phyloP scores from a whole-genome alignment of 2,888 invertebrate species.

The Deilephila elpenor region DNA sequence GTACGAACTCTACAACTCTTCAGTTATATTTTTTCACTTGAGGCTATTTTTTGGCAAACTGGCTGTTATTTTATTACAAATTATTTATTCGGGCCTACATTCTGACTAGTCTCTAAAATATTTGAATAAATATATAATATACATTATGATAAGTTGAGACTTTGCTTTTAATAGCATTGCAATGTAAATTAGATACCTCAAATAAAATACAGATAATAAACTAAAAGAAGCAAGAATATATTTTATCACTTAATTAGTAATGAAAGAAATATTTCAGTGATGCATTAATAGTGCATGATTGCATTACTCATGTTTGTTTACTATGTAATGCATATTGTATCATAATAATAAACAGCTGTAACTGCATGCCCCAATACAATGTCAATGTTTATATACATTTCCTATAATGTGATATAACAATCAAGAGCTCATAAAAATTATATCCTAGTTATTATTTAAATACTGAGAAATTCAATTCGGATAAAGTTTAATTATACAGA shows the following conservation, averaged over 20 bases:
- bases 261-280: slow-evolving; percentile 38
- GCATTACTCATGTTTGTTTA: slow-evolving; percentile 74
- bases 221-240: not conserved
- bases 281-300: slow-evolving; percentile 35
- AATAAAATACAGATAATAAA: not conserved
- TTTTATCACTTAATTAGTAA: slow-evolving; percentile 38
- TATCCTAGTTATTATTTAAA: not conserved
- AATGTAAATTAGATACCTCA: slow-evolving; percentile 7
- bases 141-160: not conserved
- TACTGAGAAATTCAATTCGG: not conserved
- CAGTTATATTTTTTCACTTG: too few relatives aligned
- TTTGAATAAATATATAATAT: not conserved
- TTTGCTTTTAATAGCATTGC: not conserved
- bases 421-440: slow-evolving; percentile 25
- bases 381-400: slow-evolving; percentile 67
- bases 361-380: slow-evolving; percentile 54
- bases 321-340: slow-evolving; percentile 70
- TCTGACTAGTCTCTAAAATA: too few relatives aligned
- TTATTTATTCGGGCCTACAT: too few relatives aligned
- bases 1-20: too few relatives aligned
- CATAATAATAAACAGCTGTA: slow-evolving; percentile 70
- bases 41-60: too few relatives aligned
- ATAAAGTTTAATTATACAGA: not conserved
- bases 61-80: too few relatives aligned
- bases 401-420: slow-evolving; percentile 57